A percentile compares a stretch with the other conserved stretches of the same genome.
Conservation (phyloP, 2,113 vertebrate species). For the Paedocypris sp. region DNA sequence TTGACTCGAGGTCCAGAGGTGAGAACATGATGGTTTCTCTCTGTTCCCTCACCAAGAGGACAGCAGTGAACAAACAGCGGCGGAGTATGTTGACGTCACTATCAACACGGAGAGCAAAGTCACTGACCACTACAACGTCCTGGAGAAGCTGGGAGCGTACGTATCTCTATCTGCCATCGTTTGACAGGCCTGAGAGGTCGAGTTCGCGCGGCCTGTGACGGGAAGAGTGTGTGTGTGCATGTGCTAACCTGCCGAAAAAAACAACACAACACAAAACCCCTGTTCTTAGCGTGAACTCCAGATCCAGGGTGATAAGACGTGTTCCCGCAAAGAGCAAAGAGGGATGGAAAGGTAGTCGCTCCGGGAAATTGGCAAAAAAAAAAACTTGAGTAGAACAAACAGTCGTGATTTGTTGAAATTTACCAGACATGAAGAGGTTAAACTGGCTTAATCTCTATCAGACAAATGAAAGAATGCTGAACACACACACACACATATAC, state of each 20-base stretch:
- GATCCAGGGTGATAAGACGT: too few species aligned
- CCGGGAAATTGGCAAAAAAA: too few species aligned
- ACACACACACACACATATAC: too few species aligned
- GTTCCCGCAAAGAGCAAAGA: too few species aligned
- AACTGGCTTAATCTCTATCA: too few species aligned
- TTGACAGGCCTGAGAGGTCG: neutral
- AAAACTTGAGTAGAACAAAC: too few species aligned
- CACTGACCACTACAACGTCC: constrained; percentile 56
- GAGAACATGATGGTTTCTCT: neutral
- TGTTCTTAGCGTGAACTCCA: too few species aligned
- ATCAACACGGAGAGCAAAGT: constrained; percentile 61
- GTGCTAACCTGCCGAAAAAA: neutral
- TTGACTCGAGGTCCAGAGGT: neutral
- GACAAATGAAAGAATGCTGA: too few species aligned
- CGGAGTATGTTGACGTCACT: constrained; percentile 43
- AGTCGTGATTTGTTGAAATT: too few species aligned
- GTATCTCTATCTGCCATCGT: constrained; percentile 35
- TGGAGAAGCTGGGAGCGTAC: constrained; percentile 78
- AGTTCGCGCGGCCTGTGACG: neutral
- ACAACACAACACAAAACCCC: too few species aligned
- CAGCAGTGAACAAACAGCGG: constrained; percentile 37
- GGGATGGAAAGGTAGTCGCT: too few species aligned
- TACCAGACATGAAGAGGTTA: too few species aligned
- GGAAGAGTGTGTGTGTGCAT: neutral
- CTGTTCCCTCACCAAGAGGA: constrained; percentile 32